phyloP scores from a whole-genome alignment of 2,888 invertebrate genomes.

The Chrysolina americana region DNA sequence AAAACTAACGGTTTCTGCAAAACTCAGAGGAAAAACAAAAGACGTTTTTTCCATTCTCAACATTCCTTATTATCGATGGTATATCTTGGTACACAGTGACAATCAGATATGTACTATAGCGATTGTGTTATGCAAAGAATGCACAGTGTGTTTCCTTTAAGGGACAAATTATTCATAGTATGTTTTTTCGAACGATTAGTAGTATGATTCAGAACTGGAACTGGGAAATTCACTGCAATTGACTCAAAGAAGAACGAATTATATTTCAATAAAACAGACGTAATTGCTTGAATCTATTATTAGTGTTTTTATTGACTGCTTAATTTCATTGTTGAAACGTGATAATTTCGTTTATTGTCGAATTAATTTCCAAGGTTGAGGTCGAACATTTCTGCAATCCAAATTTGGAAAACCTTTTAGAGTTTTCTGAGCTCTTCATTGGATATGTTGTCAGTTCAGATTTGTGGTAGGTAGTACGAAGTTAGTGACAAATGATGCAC shows the following conservation, averaged over 20 bases:
- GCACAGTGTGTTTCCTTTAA: no score
- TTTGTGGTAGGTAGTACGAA: background rate
- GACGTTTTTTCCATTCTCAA: no score
- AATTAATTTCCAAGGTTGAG: constrained; percentile 13
- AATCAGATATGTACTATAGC: no score
- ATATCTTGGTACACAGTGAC: no score
- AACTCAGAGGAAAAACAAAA: no score
- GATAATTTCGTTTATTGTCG: constrained; percentile 18
- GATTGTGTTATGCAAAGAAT: no score
- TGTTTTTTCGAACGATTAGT: no score
- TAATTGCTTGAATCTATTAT: constrained; percentile 6
- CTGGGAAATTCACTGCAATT: background rate
- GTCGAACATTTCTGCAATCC: constrained; percentile 4
- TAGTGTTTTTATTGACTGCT: constrained; percentile 15
- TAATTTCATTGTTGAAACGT: constrained; percentile 26
- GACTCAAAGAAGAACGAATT: background rate
- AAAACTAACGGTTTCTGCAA: no score
- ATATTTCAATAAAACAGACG: constrained; percentile 20
- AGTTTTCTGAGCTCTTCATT: background rate
- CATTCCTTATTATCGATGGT: no score
- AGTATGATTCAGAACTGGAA: background rate
- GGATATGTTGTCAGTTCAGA: background rate
- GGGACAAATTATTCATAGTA: no score
- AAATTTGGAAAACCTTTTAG: background rate
- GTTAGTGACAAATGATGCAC: background rate